phyloP scores from a whole-genome alignment of 2,797 vertebrate species.

The Neosilurus hyrtlii region DNA sequence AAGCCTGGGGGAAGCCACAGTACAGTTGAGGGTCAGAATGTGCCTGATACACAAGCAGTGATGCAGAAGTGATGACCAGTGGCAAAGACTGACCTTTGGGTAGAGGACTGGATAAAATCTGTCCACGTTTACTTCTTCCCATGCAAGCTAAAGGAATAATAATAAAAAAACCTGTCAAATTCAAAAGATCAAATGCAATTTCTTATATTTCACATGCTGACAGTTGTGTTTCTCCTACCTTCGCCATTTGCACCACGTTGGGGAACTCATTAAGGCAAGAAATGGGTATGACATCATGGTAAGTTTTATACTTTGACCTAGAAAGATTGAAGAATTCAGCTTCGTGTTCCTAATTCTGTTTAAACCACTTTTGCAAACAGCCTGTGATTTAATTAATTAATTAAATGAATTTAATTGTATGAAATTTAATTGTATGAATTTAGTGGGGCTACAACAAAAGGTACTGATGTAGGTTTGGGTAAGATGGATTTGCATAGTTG shows the following conservation, averaged over 20 bases:
- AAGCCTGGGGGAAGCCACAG: conserved; percentile 73
- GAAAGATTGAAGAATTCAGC: conserved; percentile 21
- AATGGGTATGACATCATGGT: conserved; percentile 94
- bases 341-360: background rate
- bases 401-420: too few species aligned
- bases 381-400: too few species aligned
- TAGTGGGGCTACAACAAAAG: too few species aligned
- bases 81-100: conserved; percentile 80
- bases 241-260: conserved; percentile 95
- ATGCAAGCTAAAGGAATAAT: conserved; percentile 78
- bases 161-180: background rate
- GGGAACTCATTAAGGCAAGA: conserved; percentile 96
- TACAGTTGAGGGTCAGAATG: conserved; percentile 1
- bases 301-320: conserved; percentile 88
- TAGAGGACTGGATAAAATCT: conserved; percentile 92
- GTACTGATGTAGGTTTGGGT: too few species aligned
- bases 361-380: too few species aligned
- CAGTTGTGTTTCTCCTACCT: conserved; percentile 69
- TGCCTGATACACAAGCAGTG: background rate
- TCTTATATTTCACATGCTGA: background rate
- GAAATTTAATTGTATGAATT: too few species aligned
- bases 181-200: background rate
- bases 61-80: background rate
- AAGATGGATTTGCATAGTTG: too few species aligned
- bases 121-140: conserved; percentile 93